Conservation (phyloP, 2,888 invertebrate genomes). For the Ophion slaviceki region DNA sequence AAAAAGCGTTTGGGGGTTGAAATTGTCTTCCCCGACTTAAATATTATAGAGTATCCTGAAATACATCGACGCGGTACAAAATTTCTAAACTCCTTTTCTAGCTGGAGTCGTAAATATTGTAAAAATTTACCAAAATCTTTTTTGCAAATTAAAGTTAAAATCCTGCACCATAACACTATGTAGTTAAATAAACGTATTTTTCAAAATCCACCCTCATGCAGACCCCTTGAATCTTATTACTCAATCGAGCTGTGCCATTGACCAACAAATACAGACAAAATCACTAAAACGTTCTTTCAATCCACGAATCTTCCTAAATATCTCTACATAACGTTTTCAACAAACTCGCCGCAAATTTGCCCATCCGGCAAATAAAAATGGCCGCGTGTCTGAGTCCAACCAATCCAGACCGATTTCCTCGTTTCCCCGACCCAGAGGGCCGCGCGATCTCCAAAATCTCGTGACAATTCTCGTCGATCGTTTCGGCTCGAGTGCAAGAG, state of each 20-base stretch:
- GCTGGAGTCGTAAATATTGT: too few species aligned
- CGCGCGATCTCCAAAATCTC: not conserved
- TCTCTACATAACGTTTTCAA: not conserved
- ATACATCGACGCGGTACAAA: too few species aligned
- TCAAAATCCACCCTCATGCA: not conserved
- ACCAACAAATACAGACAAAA: not conserved
- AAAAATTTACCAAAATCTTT: too few species aligned
- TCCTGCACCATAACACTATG: too few species aligned
- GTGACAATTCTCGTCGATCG: conserved; percentile 12
- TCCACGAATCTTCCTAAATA: not conserved
- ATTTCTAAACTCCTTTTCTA: too few species aligned
- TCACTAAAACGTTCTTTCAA: not conserved
- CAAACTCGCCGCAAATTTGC: not conserved
- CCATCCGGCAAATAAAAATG: not conserved
- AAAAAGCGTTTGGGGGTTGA: too few species aligned
- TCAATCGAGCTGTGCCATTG: not conserved
- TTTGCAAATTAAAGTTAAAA: too few species aligned
- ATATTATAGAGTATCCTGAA: too few species aligned
- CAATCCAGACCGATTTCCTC: not conserved
- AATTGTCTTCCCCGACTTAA: too few species aligned
- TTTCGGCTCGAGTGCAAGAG: conserved; percentile 2
- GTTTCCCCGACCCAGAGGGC: not conserved
- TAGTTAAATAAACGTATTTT: not conserved
- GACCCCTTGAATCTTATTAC: not conserved
- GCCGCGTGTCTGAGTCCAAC: not conserved